These are phyloP conservation scores for Phallusia fumigata DNA, from an alignment of 23 tunicate species.

Conservation along the genomic window DNA sequence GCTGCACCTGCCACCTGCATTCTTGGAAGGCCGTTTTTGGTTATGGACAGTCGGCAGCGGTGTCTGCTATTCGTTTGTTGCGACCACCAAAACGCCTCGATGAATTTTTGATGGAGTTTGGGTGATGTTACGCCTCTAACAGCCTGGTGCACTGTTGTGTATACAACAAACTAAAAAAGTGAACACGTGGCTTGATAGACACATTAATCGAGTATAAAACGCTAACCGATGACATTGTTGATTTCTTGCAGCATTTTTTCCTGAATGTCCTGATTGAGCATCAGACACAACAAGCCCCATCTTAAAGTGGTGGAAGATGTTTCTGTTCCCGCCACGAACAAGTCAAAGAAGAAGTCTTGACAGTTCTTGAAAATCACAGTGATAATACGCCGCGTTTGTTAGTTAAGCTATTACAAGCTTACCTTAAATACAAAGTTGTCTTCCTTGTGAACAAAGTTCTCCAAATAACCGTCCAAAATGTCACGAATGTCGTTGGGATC, in stretches of 20 bases:
- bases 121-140: too few relatives aligned
- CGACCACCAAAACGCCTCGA: too few relatives aligned
- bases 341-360: constrained; percentile 2
- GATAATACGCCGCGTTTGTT: not conserved
- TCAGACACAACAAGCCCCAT: not conserved
- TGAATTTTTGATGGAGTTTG: too few relatives aligned
- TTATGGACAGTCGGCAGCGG: too few relatives aligned
- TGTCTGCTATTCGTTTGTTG: too few relatives aligned
- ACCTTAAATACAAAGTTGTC: not conserved
- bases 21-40: too few relatives aligned
- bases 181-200: too few relatives aligned
- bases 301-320: not conserved
- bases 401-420: not conserved
- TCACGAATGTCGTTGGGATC: not conserved
- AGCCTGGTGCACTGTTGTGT: too few relatives aligned
- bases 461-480: not conserved
- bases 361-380: not conserved
- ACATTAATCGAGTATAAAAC: too few relatives aligned
- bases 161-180: too few relatives aligned
- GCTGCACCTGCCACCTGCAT: too few relatives aligned
- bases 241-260: not conserved
- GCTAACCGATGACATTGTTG: not conserved
- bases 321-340: constrained; percentile 3
- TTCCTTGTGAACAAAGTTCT: not conserved
- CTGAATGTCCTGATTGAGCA: constrained; percentile 2